Base-by-base conservation (phyloP, 2,113 vertebrate species). In the Tragulus kanchil region DNA sequence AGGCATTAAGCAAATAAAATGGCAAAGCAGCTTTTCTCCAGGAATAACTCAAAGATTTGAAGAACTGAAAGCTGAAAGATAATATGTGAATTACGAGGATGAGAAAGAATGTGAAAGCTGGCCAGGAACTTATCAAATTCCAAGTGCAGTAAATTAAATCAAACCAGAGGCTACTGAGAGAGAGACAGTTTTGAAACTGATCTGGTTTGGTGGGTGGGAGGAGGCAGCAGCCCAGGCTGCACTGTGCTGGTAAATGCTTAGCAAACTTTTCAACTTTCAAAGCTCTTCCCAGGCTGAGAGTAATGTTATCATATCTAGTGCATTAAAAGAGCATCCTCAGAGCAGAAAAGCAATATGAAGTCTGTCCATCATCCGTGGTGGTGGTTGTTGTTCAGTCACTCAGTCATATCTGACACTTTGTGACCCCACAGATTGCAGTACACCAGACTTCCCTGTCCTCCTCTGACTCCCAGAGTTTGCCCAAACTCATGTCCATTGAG, bases 111-210 rank as follows among this genome's bases (percentile, higher is more conserved):
- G 97, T 64, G 25, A 97, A 95, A 89, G 85, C 96, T 96, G 45
- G 93, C 95, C 96, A 98, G 86, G 89, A 97, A 94, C 89, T 97
- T 97, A 96, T 97, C 97, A 96, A 93, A 97, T 98, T 96, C 94
- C 97, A 97, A 97, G 83, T 69, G 83, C 58, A 96, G 95, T 97
- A 98, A 97, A 97, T 97, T 97, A 98, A 97, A 97, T 97, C 96
- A 97, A 98, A 97, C 91, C 96, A 97, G 91, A 96, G 94, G 93
- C 94, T 95, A 98, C 95, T 84, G 96, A 94, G 90, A 97, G 90
- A 93, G 92, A 93, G 78, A 98, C 54, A 16, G 90, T 96, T 95
- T 95, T 67, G 96, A 97, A 97, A 97, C 67, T 89, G 91, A 97
- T 97, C 94, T 3, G 85, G 73, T 79, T 97, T 83, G 48, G 56